phyloP scores from a whole-genome alignment of 30 jellyfish, hydroid and myxozoan genomes.

The Hydractinia echinata region DNA sequence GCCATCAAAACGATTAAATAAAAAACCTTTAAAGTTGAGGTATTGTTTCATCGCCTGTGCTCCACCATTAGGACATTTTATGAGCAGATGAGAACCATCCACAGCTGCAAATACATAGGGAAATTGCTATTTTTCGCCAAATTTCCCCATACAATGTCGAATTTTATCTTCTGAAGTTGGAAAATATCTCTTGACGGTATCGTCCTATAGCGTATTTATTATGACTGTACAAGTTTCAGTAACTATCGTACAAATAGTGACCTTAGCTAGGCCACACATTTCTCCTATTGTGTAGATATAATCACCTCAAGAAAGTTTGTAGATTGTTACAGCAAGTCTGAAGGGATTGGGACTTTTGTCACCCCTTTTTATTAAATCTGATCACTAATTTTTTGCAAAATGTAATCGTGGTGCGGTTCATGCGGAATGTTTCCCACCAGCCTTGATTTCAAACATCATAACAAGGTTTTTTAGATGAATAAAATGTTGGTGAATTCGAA shows the following conservation, averaged over 20 bases:
- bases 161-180: conserved; percentile 41
- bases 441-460: conserved; percentile 27
- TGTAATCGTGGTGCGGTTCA: neutral
- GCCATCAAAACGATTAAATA: conserved; percentile 57
- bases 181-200: neutral
- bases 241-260: conserved; percentile 23
- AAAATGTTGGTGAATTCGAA: neutral
- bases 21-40: neutral
- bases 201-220: neutral
- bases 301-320: conserved; percentile 46
- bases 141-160: conserved; percentile 37
- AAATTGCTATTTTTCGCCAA: conserved; percentile 54
- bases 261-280: conserved; percentile 47
- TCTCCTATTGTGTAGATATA: conserved; percentile 57
- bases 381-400: neutral
- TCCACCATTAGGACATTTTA: neutral
- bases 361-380: neutral
- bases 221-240: neutral
- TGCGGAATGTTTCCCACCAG: conserved; percentile 39
- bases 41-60: too few species aligned
- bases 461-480: neutral
- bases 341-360: conserved; percentile 52
- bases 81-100: conserved; percentile 47
- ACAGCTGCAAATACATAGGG: conserved; percentile 52
- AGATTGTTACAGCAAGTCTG: conserved; percentile 34